Conservation (phyloP, 2,888 invertebrate genomes). For the Pterobdella sp. region DNA sequence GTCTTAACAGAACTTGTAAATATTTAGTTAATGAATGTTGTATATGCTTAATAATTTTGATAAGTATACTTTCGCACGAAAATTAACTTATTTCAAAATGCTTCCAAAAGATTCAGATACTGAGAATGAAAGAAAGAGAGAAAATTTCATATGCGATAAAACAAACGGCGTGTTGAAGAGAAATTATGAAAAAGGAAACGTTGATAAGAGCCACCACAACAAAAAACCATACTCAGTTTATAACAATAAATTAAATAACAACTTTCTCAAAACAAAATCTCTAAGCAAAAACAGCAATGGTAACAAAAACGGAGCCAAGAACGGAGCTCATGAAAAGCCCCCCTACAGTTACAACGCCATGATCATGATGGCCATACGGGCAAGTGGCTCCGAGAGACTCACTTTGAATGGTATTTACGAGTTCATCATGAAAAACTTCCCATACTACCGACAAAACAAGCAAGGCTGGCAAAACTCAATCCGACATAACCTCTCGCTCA, state of each 20-base stretch:
- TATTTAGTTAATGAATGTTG: too few relatives aligned
- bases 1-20: too few relatives aligned
- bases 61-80: too few relatives aligned
- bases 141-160: too few relatives aligned
- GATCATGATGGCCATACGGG: conserved; percentile 98
- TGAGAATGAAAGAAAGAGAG: too few relatives aligned
- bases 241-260: conserved; percentile 1
- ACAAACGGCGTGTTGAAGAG: too few relatives aligned
- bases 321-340: conserved; percentile 67
- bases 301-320: neutral
- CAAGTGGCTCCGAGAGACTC: conserved; percentile 82
- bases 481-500: conserved; percentile 87
- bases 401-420: conserved; percentile 95
- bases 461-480: conserved; percentile 99
- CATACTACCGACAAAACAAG: conserved; percentile 93
- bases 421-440: conserved; percentile 96
- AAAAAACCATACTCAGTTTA: conserved; percentile 19
- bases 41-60: too few relatives aligned
- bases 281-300: neutral
- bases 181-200: too few relatives aligned
- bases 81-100: too few relatives aligned
- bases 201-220: conserved; percentile 1
- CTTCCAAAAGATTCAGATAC: too few relatives aligned
- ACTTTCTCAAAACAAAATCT: neutral
- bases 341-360: conserved; percentile 96